Evolutionary conservation across 2,797 vertebrate genomes (phyloP).

Genomic region (Pagetopsis macropterus): DNA sequence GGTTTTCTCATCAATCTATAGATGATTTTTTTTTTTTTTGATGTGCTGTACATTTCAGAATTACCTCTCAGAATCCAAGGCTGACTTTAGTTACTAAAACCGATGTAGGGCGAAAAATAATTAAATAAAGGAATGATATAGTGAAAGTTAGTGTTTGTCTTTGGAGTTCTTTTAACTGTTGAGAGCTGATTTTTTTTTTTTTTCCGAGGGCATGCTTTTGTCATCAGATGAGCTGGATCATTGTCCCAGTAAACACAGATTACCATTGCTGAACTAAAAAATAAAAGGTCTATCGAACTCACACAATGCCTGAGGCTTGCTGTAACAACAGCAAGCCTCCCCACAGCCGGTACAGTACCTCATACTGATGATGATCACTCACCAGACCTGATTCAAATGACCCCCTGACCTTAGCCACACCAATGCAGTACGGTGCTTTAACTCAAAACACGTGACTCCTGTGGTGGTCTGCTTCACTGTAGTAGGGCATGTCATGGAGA

Average conservation of each 20-base stretch:
- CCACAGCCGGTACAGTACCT: conserved; percentile 76
- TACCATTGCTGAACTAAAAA: conserved; percentile 62
- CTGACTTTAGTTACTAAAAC: conserved; percentile 78
- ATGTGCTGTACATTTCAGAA: conserved; percentile 78
- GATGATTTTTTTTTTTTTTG: conserved; percentile 33
- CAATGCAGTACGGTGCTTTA: conserved; percentile 64
- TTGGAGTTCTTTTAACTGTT: conserved; percentile 56
- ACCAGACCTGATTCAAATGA: conserved; percentile 51
- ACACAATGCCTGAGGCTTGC: conserved; percentile 76
- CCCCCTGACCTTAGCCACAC: conserved; percentile 43
- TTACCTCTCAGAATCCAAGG: conserved; percentile 81
- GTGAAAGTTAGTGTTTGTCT: conserved; percentile 68
- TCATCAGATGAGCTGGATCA: conserved; percentile 62
- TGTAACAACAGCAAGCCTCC: conserved; percentile 54
- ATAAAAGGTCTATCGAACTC: conserved; percentile 69
- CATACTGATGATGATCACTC: conserved; percentile 66
- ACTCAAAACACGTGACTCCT: conserved; percentile 43
- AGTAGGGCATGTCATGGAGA: conserved; percentile 36
- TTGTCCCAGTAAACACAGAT: conserved; percentile 76
- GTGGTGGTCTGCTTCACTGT: conserved; percentile 50
- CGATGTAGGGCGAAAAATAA: conserved; percentile 61
- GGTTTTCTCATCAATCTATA: conserved; percentile 41
- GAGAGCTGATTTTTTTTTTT: conserved; percentile 33
- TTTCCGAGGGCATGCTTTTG: conserved; percentile 43
- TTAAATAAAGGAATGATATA: conserved; percentile 62